Percentiles rank a stretch among this genome's conserved stretches.
Evolutionary conservation across 2,888 invertebrate genomes (phyloP).

Genomic region (Morpho helenor): DNA sequence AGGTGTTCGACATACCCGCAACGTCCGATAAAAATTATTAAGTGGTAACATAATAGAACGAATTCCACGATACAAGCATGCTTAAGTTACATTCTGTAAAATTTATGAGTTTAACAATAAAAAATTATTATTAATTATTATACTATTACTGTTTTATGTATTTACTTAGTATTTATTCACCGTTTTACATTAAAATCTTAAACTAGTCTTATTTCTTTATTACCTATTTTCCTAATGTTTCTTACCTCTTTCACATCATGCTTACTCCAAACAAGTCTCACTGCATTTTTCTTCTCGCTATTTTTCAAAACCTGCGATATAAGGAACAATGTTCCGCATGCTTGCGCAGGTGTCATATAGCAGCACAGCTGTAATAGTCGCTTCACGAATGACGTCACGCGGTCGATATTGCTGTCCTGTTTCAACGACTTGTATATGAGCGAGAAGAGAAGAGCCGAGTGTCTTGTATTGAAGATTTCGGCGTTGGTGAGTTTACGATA

Average conservation of each 20-base stretch:
- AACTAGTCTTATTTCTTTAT: no score
- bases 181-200: no score
- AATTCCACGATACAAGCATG: no score
- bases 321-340: conserved; percentile 90
- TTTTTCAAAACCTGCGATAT: conserved; percentile 82
- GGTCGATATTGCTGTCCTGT: conserved; percentile 84
- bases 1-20: no score
- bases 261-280: conserved; percentile 52
- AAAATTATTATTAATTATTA: no score
- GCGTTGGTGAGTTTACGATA: conserved; percentile 92
- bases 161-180: no score
- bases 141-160: no score
- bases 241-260: conserved; percentile 49
- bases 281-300: conserved; percentile 50
- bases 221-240: no score
- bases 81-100: no score
- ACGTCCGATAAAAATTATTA: no score
- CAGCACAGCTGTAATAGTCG: conserved; percentile 77
- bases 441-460: conserved; percentile 90
- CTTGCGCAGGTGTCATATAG: conserved; percentile 86
- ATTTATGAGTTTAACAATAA: no score
- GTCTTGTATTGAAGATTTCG: conserved; percentile 82
- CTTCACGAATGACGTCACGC: conserved; percentile 92
- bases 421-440: conserved; percentile 91
- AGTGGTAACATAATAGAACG: no score